Evolutionary conservation across 1,140 invertebrate species (phyloP), one percentile per base, ranked within the genome.

Genomic region (Lasioglossum baleicum): DNA sequence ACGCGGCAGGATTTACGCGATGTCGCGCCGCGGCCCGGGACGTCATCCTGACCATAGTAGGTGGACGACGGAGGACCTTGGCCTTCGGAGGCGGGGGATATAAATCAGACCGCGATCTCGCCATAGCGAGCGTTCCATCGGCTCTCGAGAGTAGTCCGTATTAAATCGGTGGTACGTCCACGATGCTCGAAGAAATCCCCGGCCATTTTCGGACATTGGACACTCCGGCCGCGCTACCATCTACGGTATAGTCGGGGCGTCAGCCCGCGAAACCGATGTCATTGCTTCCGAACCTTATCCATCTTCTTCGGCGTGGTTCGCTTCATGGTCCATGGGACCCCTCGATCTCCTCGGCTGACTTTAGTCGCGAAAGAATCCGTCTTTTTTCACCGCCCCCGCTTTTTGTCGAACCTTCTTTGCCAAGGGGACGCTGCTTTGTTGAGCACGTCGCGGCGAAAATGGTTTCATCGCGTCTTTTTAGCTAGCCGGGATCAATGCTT

Each of bases 51-150:
- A 82, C 80, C 80, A 82, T 82, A 83, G 82, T 68, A 80, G 81
- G 75, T 75, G 67, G 58, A 73, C 51, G 35, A 11, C 67, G 44
- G 65, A 44, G 60, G 80, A 85, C 69, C 80, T 78, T 82, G 78
- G 72, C 75, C 60, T 77, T 84, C 60, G 63, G 61, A 84, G 70
- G 44, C 78, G 26, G 60, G 56, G 53, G 42, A 75, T 73, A 82
- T 84, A 85, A 82, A 85, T 85, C 71, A 84, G 84, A 70, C 67
- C 67, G 60, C 67, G 68, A 80, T 79, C 84, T 79, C 75, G 66
- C 83, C 79, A 85, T 80, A 86, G 83, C 75, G 72, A 85, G 68
- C 83, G 83, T 86, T 82, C 80, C 83, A 69, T 82, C 83, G 83
- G 75, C 44, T 35, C 35, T 5, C 35, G 35, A 35, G 31, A 56